Conservation (phyloP, 2,888 invertebrate genomes). For the Cosmorhoe ocellata region DNA sequence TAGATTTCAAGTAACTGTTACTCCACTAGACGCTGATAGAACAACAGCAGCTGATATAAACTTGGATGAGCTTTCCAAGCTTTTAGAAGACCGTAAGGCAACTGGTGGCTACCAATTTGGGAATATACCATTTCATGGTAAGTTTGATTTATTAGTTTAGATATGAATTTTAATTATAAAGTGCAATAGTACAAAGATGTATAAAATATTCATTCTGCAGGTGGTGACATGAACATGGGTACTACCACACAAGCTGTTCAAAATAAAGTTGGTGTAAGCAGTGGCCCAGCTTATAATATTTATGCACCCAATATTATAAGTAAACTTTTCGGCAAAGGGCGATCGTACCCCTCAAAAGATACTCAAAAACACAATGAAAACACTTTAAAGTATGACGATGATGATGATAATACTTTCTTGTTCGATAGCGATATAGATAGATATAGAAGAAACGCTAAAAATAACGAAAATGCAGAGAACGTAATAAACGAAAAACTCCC, state of each 20-base stretch:
- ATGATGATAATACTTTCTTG: slow-evolving; percentile 4
- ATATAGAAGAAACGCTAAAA: slow-evolving; percentile 19
- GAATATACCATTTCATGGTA: not conserved
- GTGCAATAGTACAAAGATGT: no score
- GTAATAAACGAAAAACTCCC: not conserved
- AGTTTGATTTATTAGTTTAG: not conserved
- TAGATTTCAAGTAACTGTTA: not conserved
- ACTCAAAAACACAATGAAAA: slow-evolving; percentile 5
- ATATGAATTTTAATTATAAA: no score
- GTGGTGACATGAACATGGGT: not conserved
- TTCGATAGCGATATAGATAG: slow-evolving; percentile 4
- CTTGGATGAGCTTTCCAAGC: slow-evolving; percentile 28
- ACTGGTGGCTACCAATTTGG: not conserved
- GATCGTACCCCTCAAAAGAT: slow-evolving; percentile 22
- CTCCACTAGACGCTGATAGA: not conserved
- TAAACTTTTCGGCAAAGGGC: slow-evolving; percentile 16
- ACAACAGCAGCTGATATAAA: slow-evolving; percentile 16
- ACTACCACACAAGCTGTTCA: not conserved
- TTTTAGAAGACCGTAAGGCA: slow-evolving; percentile 4
- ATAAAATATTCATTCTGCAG: not conserved
- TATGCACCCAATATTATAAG: slow-evolving; percentile 1
- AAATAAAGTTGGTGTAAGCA: not conserved
- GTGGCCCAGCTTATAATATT: not conserved
- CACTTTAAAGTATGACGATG: slow-evolving; percentile 1
- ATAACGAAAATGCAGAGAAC: slow-evolving; percentile 13